A percentile compares a stretch with the other conserved stretches of the same genome.
phyloP scores from a whole-genome alignment of 53 echinoderm and acorn worm species.

The Zoroaster sp. region DNA sequence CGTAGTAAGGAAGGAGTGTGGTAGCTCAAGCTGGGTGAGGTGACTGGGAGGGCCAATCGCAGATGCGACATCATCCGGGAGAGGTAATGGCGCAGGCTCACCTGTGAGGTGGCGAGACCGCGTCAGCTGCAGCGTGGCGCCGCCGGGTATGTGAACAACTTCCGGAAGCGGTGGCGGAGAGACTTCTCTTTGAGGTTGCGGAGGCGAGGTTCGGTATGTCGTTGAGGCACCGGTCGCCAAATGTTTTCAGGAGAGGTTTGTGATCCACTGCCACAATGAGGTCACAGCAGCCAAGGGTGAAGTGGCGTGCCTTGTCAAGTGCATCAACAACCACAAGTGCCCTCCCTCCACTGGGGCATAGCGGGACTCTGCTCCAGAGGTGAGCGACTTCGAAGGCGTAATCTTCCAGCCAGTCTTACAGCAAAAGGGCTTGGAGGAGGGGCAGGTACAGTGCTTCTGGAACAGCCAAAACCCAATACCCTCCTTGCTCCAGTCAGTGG shows the following conservation, averaged over 20 bases:
- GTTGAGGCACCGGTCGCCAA: slow-evolving; percentile 55
- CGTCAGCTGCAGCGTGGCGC: slow-evolving; percentile 55
- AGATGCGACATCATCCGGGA: no score
- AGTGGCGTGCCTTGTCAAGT: no score
- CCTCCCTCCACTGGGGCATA: no score
- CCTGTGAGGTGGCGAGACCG: slow-evolving; percentile 45
- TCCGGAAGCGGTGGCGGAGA: slow-evolving; percentile 54
- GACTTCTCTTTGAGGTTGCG: slow-evolving; percentile 74
- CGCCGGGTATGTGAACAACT: slow-evolving; percentile 62
- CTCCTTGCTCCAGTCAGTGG: no score
- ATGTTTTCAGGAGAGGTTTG: no score
- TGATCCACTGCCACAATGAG: no score
- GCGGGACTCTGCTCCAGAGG: slow-evolving; percentile 28
- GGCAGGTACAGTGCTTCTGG: no score
- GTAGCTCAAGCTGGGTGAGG: background rate
- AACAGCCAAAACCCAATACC: no score
- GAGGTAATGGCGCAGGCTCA: no score
- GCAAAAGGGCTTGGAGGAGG: no score
- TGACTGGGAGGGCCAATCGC: background rate
- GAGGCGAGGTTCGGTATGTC: slow-evolving; percentile 63
- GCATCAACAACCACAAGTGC: no score
- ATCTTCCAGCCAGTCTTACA: background rate
- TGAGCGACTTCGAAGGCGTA: slow-evolving; percentile 15
- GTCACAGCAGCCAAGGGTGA: no score
- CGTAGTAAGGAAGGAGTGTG: background rate